Base-by-base conservation (phyloP, 2,888 invertebrate genomes). In the Marasmarcha lunaedactyla region DNA sequence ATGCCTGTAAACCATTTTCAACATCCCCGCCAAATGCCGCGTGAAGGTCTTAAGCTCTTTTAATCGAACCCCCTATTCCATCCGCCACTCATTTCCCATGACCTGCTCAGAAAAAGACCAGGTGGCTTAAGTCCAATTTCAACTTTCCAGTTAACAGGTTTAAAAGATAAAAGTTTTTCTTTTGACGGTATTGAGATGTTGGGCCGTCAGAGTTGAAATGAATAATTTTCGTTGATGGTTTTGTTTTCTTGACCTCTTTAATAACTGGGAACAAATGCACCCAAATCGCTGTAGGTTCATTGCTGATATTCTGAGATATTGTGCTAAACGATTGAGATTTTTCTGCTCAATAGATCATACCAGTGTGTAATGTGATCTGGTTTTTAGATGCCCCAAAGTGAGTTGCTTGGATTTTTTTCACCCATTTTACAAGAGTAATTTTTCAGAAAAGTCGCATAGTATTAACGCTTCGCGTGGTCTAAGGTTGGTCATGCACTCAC, bases 381-480 rank as follows among this genome's bases (percentile, higher is more conserved):
- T 14, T 33, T 42, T 46, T 43, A 12, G 44, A 46, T 1, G 44
- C 43, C 33, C 46, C 44, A 35, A 44, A 46, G 35, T 45, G 46
- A 42, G 46, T 43, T 9, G 40, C 34, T 41, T 46, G 46, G 38
- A 48, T 42, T 42, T 48, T 44, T 11, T 15, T 35, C n/a, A 7
- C 33, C 30, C 13, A 46, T 26, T 36, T 48, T 48, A 13, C 39
- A 33, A 33, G 38, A 39, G 39, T 46, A 47, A 38, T n/a, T 49
- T 49, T 36, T 46, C 44, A 1, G 41, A 46, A 20, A 45, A 48
- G 36, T 46, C 46, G 20, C 42, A 44, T 1, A 44, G 14, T 34
- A 47, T 20, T 5, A 44, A 26, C 5, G 25, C 39, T 39, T 45
- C 42, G 12, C 39, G 20, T 5, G 38, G 27, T 25, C 34, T 15